A percentile compares a stretch with the other conserved stretches of the same genome.
Evolutionary conservation across 1,140 invertebrate species (phyloP).

Genomic region (Grapholita molesta): DNA sequence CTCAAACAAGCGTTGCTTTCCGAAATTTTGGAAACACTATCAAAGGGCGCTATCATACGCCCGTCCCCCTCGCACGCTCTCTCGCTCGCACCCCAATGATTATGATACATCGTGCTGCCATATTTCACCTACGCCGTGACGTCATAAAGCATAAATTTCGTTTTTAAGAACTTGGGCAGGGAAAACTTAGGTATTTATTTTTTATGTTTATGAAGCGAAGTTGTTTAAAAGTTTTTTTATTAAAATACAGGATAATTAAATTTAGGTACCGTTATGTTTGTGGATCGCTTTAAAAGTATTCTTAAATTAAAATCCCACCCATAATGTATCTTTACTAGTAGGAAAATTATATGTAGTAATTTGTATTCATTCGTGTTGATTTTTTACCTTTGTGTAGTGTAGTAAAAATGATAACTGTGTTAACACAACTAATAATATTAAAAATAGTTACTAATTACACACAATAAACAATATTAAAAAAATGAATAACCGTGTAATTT

Average conservation of each 20-base stretch:
- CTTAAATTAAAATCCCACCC: background rate
- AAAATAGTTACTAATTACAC: too few relatives aligned
- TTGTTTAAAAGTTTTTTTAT: conserved; percentile 15
- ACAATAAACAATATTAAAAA: too few relatives aligned
- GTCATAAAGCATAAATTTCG: conserved; percentile 30
- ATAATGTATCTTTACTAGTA: too few relatives aligned
- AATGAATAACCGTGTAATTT: too few relatives aligned
- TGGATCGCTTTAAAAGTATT: background rate
- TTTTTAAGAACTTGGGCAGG: conserved; percentile 33
- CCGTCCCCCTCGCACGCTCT: conserved; percentile 35
- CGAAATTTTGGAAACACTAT: conserved; percentile 77
- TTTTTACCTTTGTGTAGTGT: too few relatives aligned
- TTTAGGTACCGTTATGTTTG: background rate
- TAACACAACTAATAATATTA: too few relatives aligned
- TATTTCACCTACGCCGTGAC: conserved; percentile 14
- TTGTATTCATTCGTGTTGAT: too few relatives aligned
- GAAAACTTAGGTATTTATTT: conserved; percentile 25
- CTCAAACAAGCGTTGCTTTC: conserved; percentile 69
- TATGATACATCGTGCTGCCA: conserved; percentile 59
- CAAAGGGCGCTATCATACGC: conserved; percentile 60
- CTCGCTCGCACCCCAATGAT: conserved; percentile 38
- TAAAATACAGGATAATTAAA: background rate
- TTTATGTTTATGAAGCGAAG: conserved; percentile 5
- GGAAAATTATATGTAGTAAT: too few relatives aligned
- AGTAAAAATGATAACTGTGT: too few relatives aligned